Evolutionary conservation across 2,113 vertebrate species (phyloP), one percentile per base, ranked within the genome.

Genomic region (Istiophorus platypterus): DNA sequence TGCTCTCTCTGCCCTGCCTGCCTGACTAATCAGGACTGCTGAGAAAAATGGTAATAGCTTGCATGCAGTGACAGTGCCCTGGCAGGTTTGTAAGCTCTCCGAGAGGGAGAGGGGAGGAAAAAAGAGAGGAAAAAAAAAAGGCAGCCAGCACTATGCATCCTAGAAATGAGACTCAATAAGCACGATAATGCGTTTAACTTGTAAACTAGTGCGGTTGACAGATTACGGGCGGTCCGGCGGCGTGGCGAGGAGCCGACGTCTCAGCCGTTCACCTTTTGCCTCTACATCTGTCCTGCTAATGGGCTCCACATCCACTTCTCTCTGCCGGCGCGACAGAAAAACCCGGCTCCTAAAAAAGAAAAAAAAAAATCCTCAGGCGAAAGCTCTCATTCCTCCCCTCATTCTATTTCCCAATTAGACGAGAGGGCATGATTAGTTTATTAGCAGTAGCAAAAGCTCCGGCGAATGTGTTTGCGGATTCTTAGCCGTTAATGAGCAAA

Each of bases 401-500:
- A 88, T 92, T 92, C 84, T 89, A 90, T 93, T 95, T 93, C 93
- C 93, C 94, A 95, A 95, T 95, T 95, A 94, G 91, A 92, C 86
- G 80, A 85, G 89, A 88, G 92, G 92, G 92, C 94, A 91, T 94
- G 93, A 95, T 95, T 95, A 94, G 95, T 95, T 94, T 95, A 95
- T 95, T 94, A 95, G 92, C 90, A 88, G 91, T 94, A 93, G 93
- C 93, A 86, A 92, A 93, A 94, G 92, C 93, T 91, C 87, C 72
- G 31, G 82, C 89, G 91, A 95, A 94, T 91, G 93, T 94, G 95
- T 94, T 95, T 94, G 92, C 89, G 89, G 94, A 95, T 94, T 94
- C 94, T 94, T 94, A 93, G 91, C 93, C 90, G 92, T 95, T 95
- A 96, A 96, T 95, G 95, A 96, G 94, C 94, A 93, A 95, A 95